phyloP scores from a whole-genome alignment of 2,113 vertebrate genomes.

The Spheniscus mendiculus region DNA sequence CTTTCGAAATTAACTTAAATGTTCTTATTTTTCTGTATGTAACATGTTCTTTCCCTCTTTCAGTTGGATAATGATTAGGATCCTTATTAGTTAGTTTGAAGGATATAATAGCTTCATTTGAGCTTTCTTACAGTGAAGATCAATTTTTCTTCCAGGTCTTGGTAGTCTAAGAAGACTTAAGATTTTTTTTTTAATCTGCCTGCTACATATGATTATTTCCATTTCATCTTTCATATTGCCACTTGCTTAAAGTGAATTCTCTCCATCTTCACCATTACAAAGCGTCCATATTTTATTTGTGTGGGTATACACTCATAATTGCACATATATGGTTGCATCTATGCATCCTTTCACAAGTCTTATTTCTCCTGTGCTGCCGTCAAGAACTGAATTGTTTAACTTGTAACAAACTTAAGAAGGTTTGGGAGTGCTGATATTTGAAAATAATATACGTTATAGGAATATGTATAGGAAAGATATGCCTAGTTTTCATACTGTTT shows the following conservation, averaged over 20 bases:
- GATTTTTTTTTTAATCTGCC: not conserved
- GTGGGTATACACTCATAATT: not conserved
- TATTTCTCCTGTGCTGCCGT: not conserved
- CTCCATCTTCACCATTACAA: not conserved
- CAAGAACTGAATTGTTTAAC: not conserved
- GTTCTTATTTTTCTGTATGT: not conserved
- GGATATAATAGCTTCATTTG: not conserved
- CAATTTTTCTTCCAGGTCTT: not conserved
- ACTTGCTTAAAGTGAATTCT: not conserved
- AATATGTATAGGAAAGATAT: not conserved
- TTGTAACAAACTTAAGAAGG: not conserved
- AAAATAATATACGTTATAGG: not conserved
- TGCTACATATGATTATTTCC: not conserved
- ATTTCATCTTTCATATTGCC: not conserved
- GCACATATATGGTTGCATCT: not conserved
- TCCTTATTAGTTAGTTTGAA: not conserved
- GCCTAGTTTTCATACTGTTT: not conserved
- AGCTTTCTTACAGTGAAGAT: not conserved
- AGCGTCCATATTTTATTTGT: not conserved
- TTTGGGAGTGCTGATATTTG: not conserved
- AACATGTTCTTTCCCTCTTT: not conserved
- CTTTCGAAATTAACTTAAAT: not conserved
- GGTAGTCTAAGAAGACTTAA: not conserved
- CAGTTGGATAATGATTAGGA: not conserved
- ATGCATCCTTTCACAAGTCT: not conserved